Percentiles rank a stretch among this genome's conserved stretches.
phyloP scores from a whole-genome alignment of 2,113 vertebrate species.

The Chloropsis cyanopogon region DNA sequence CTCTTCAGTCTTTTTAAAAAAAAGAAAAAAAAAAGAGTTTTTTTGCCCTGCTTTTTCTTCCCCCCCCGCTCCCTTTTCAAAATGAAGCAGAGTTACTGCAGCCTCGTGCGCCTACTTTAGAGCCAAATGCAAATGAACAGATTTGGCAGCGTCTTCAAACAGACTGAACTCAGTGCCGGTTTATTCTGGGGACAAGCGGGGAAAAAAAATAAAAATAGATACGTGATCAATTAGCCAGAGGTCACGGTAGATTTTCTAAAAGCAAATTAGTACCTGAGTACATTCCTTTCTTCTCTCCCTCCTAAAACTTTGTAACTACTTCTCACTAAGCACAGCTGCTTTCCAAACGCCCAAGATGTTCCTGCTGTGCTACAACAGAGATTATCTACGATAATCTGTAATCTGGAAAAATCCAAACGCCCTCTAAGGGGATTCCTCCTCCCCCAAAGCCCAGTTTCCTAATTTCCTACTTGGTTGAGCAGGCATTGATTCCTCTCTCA shows the following conservation, averaged over 20 bases:
- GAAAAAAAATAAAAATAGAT: not conserved
- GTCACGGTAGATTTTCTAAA: conserved; percentile 59
- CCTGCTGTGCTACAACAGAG: not conserved
- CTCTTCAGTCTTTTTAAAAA: conserved; percentile 65
- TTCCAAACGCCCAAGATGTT: conserved; percentile 8
- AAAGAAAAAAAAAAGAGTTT: not conserved
- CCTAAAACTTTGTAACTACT: conserved; percentile 53
- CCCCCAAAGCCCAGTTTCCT: conserved; percentile 23
- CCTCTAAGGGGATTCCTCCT: conserved; percentile 45
- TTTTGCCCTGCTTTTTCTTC: conserved; percentile 52
- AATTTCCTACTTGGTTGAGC: not conserved
- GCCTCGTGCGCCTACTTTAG: conserved; percentile 64
- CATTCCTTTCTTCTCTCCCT: conserved; percentile 28
- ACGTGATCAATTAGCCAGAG: conserved; percentile 68
- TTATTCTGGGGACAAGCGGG: conserved; percentile 15
- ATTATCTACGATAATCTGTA: conserved; percentile 61
- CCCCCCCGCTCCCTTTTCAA: conserved; percentile 4
- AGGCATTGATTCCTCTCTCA: not conserved
- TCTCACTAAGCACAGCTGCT: conserved; percentile 44
- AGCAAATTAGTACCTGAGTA: conserved; percentile 55
- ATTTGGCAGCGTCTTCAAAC: conserved; percentile 66
- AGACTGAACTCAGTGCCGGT: conserved; percentile 33
- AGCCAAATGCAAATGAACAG: conserved; percentile 76
- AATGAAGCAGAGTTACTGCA: conserved; percentile 70
- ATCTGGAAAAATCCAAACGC: conserved; percentile 58